Base-by-base conservation (phyloP, 2,888 invertebrate genomes). In the Andrena haemorrhoa region DNA sequence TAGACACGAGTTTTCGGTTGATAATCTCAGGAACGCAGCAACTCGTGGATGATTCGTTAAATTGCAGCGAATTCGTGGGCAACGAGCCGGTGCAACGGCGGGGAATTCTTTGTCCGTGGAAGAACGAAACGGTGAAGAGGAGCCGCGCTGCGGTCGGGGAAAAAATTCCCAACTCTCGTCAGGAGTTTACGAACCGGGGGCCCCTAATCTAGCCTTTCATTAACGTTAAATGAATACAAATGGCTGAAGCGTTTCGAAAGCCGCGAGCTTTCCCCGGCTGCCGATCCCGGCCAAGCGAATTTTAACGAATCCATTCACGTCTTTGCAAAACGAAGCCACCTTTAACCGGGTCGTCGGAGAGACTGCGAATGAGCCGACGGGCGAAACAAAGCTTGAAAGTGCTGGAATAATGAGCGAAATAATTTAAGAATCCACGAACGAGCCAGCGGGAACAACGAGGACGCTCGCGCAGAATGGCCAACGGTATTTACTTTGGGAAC, bases 141-240 rank as follows among this genome's bases (percentile, higher is more conserved):
- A 26, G 35, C 16, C 0, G 12, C 41, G n/a, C 10, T 12, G 47
- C 20, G 16, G 53, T 6, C 72, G 64, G 16, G 16, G 56, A 35
- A 51, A 63, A 51, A 80, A 51, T 63, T 51, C 51, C 26, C 65
- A 60, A 61, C 47, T 35, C 10, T 16, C 20, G 65, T 7, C 16
- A 29, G 7, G 63, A 75, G 56, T 76, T 68, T 2, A n/a, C 64
- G 12, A 29, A 51, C 16, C 31, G 12, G 31, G 20, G 31, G 51
- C 58, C 58, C 65, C 49, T 77, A 72, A 77, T 66, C 72, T 72
- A 66, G 63, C 49, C 76, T 72, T 66, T 77, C 80, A 64, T 77
- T 60, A 77, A 72, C 61, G 51, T 2, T 16, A 53, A 80, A 77
- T 58, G 68, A 81, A 69, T 75, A 70, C 35, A 70, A 70, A 75